Evolutionary conservation across 2,888 invertebrate species (phyloP).

Genomic region (Macropis europaea): DNA sequence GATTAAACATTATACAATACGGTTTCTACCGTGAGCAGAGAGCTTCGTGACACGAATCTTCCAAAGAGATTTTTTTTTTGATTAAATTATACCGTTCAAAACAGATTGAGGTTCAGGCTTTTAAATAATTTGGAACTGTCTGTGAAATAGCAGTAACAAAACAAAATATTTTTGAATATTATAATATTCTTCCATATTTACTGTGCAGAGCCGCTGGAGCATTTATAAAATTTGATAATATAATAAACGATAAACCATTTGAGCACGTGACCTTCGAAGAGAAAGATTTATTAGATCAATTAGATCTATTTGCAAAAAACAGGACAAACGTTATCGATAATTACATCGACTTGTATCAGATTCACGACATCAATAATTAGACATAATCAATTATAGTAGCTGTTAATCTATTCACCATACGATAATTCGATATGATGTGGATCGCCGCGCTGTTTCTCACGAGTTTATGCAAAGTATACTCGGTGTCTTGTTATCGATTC

Average conservation of each 20-base stretch:
- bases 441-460: background rate
- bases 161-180: no score
- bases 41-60: no score
- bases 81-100: no score
- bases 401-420: background rate
- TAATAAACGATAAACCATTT: no score
- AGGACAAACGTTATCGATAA: slow-evolving; percentile 24
- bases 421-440: background rate
- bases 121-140: background rate
- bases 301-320: background rate
- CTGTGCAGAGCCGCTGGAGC: background rate
- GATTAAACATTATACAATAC: no score
- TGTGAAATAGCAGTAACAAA: no score
- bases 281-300: slow-evolving; percentile 11
- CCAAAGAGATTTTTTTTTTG: no score
- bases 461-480: slow-evolving; percentile 1
- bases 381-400: background rate
- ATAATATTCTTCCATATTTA: background rate
- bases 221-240: background rate
- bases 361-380: background rate
- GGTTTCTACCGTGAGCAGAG: no score
- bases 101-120: no score
- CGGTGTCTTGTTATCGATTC: slow-evolving; percentile 8
- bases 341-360: slow-evolving; percentile 11
- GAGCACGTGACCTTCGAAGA: no score